phyloP scores from a whole-genome alignment of 2,113 vertebrate genomes.

The Antennarius striatus region DNA sequence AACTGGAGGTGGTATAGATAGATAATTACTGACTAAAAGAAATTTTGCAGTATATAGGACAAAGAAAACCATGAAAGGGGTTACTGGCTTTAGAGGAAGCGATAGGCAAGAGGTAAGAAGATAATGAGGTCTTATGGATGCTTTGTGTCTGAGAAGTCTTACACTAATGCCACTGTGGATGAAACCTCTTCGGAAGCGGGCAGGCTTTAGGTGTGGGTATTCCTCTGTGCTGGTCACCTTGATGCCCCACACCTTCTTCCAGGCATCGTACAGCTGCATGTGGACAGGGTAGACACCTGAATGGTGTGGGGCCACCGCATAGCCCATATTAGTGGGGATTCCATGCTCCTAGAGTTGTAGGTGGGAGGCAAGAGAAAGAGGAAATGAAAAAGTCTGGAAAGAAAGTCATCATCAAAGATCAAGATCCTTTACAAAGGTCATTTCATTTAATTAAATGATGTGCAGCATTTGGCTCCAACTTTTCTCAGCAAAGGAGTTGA shows the following conservation, averaged over 20 bases:
- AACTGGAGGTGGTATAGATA: slow-evolving; percentile 13
- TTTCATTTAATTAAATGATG: background rate
- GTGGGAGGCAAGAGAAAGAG: background rate
- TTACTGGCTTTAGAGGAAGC: slow-evolving; percentile 7
- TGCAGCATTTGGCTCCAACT: no score
- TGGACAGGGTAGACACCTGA: slow-evolving; percentile 96
- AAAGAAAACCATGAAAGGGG: slow-evolving; percentile 31
- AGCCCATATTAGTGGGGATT: slow-evolving; percentile 97
- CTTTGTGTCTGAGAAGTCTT: slow-evolving; percentile 29
- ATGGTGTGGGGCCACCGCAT: slow-evolving; percentile 96
- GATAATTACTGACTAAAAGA: slow-evolving; percentile 25
- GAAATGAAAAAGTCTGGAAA: background rate
- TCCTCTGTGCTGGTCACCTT: slow-evolving; percentile 97
- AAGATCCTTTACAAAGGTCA: background rate
- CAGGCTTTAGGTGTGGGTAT: slow-evolving; percentile 96
- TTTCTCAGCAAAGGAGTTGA: no score
- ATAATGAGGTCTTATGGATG: slow-evolving; percentile 45
- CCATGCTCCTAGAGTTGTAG: slow-evolving; percentile 86
- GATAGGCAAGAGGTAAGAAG: slow-evolving; percentile 39
- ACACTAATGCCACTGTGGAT: slow-evolving; percentile 95
- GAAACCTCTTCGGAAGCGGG: slow-evolving; percentile 93
- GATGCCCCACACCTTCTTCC: slow-evolving; percentile 97
- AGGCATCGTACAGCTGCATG: slow-evolving; percentile 93
- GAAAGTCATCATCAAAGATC: no score
- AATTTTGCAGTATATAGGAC: slow-evolving; percentile 17